Base-by-base conservation (phyloP, 2,113 vertebrate species). In the Trematocara unimaculatum region DNA sequence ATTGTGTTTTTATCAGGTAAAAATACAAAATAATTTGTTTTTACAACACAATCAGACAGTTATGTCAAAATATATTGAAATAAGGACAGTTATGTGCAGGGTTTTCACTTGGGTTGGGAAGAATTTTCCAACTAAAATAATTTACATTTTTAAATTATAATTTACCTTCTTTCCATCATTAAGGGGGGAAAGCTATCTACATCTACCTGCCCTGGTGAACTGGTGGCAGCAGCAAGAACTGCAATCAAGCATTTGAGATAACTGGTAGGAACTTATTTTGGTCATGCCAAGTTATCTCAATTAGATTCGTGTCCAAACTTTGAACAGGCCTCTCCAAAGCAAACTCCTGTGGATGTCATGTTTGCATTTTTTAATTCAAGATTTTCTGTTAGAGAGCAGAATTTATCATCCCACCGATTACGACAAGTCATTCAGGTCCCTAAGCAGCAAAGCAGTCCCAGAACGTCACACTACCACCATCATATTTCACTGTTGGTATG, bases 151-250 rank as follows among this genome's bases (percentile, higher is more conserved):
- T 70, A 45, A 70, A 42, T 42, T 2, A 8, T 70, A 1, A 9
- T 42, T 70, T 3, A 6, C 17, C 5, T 23, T 64, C 31, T 64
- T 64, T 64, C 31, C 60, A 38, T 64, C 20, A 70, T 42, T 42
- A 26, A 45, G 64, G 35, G 8, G 5, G 0, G 0, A 45, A 45
- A 70, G 0, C 20, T 1, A 70, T 70, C n/a, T 20, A 15, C 9
- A 45, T 42, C 5, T 2, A 45, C 8, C 38, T 10, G 12, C 38
- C 20, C 38, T 60, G 56, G 56, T 18, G 1, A 10, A 42, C 5
- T 42, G n/a, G n/a, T 70, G 38, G 38, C 64, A 70, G 38, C 64
- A 42, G 12, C 64, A 42, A 70, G 12, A 42, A 9, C 38, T 70
- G 5, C 64, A 70, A 42, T 42, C 38, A 70, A 13, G 62, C 18